These are phyloP conservation scores for Phaenicophaeus curvirostris DNA, from an alignment of 2,797 vertebrate genomes.

Conservation along the genomic window DNA sequence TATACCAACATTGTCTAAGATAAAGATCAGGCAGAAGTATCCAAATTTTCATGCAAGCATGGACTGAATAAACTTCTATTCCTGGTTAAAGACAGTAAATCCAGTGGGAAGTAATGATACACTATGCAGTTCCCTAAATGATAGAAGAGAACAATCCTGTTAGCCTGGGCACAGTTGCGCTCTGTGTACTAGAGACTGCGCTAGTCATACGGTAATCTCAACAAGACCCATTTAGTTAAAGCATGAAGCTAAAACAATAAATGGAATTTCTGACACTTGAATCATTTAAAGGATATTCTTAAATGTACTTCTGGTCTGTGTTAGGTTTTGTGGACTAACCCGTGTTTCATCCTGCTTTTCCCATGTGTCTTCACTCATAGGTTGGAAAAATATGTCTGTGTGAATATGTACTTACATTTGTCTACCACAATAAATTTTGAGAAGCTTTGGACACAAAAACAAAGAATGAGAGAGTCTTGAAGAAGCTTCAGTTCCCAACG, in stretches of 20 bases:
- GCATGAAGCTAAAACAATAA: not conserved
- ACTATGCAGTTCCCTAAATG: not conserved
- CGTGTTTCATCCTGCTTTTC: constrained; percentile 2
- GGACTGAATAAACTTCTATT: not conserved
- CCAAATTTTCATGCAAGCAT: not conserved
- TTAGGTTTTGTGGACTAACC: not conserved
- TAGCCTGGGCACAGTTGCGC: not conserved
- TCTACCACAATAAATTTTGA: not conserved
- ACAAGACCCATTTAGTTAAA: not conserved
- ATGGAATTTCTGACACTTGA: not conserved
- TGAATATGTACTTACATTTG: not conserved
- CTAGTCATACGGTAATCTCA: not conserved
- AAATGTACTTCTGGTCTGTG: not conserved
- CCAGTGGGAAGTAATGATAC: not conserved
- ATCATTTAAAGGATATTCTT: not conserved
- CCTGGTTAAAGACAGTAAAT: not conserved
- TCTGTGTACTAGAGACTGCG: not conserved
- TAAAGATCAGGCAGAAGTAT: not conserved
- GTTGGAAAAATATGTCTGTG: not conserved
- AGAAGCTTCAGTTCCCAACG: constrained; percentile 6
- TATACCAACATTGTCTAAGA: not conserved
- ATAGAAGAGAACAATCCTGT: not conserved
- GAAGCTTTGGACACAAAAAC: not conserved
- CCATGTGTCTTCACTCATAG: not conserved
- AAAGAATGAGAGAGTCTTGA: not conserved